These are phyloP conservation scores for Sipha maydis DNA, from an alignment of 2,888 invertebrate genomes.

Conservation along the genomic window DNA sequence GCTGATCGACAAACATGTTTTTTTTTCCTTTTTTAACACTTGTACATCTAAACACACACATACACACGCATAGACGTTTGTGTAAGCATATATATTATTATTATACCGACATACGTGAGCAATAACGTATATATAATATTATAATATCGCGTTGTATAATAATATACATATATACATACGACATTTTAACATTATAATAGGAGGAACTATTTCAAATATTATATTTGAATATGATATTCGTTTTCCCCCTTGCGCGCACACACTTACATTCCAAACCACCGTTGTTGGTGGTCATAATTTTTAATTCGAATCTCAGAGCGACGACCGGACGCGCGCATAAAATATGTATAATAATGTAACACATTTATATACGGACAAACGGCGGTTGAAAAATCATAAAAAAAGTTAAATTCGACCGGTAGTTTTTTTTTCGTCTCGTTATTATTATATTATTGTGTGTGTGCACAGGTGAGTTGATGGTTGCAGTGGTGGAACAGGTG, in stretches of 20 bases:
- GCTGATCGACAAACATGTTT: constrained; percentile 46
- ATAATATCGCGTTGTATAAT: not conserved
- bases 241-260: not conserved
- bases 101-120: not conserved
- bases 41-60: too few species aligned
- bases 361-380: not conserved
- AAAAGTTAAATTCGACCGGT: constrained; percentile 35
- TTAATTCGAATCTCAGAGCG: constrained; percentile 53
- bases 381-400: not conserved
- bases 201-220: constrained; percentile 20
- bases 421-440: constrained; percentile 12
- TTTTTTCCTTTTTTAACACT: not conserved
- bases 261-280: constrained; percentile 34
- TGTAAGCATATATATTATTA: not conserved
- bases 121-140: not conserved
- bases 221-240: constrained; percentile 29
- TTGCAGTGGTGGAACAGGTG: constrained; percentile 40
- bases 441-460: constrained; percentile 27
- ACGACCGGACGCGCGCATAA: constrained; percentile 40
- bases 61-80: not conserved
- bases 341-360: constrained; percentile 18
- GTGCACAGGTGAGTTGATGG: constrained; percentile 45
- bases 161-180: constrained; percentile 3
- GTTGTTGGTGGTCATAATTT: constrained; percentile 58
- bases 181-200: constrained; percentile 54